phyloP scores from a whole-genome alignment of 1,140 invertebrate genomes.

The Liolophura sinensis region DNA sequence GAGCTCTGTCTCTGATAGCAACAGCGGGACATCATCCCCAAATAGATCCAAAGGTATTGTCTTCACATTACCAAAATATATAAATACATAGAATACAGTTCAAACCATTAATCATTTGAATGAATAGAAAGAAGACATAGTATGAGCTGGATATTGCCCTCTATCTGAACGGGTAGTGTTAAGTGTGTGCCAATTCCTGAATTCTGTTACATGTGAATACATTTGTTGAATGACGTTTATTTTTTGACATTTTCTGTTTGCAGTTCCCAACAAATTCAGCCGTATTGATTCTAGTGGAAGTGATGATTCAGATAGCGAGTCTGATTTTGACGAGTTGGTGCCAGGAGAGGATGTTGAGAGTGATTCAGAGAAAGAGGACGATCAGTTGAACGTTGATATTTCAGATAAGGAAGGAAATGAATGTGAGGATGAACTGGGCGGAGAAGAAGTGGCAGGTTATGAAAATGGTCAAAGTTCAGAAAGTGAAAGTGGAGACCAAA shows the following conservation, averaged over 20 bases:
- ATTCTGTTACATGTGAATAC: neutral
- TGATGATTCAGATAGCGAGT: conserved; percentile 11
- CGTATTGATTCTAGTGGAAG: conserved; percentile 22
- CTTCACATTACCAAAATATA: too few relatives aligned
- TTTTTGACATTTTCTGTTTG: conserved; percentile 4
- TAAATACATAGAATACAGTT: conserved; percentile 5
- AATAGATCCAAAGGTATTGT: neutral
- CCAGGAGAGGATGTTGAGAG: conserved; percentile 5
- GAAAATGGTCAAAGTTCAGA: conserved; percentile 2
- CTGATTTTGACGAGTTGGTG: neutral
- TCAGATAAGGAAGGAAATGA: conserved; percentile 7
- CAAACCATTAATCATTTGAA: neutral
- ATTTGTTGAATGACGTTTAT: neutral
- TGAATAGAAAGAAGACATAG: neutral
- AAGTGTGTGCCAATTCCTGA: neutral
- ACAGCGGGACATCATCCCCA: neutral
- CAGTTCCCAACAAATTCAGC: conserved; percentile 24
- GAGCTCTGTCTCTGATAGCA: neutral
- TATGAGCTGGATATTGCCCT: neutral
- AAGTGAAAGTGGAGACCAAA: neutral
- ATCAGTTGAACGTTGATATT: neutral
- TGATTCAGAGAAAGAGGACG: neutral
- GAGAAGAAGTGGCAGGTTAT: neutral
- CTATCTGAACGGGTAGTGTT: neutral
- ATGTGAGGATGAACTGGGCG: conserved; percentile 1